phyloP scores from a whole-genome alignment of 2,797 vertebrate genomes.

The Rhabdophis nuchalis region DNA sequence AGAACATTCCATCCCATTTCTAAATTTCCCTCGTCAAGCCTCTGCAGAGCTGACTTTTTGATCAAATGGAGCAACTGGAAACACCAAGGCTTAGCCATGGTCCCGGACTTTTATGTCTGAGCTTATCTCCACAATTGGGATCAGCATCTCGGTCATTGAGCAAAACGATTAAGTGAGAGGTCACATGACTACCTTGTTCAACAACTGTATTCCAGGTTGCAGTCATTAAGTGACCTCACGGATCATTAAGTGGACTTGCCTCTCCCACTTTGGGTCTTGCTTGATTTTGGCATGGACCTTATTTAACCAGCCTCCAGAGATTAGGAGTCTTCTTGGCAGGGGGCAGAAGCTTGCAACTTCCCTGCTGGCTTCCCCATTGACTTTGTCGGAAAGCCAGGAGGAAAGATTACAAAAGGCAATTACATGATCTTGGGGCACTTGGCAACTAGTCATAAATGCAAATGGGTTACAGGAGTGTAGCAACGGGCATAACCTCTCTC shows the following conservation, averaged over 20 bases:
- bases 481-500: background rate
- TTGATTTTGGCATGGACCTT: background rate
- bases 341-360: background rate
- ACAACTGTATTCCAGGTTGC: background rate
- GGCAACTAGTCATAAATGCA: background rate
- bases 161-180: background rate
- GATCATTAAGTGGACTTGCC: background rate
- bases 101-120: background rate
- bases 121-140: background rate
- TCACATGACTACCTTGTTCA: background rate
- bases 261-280: background rate
- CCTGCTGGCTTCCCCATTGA: background rate
- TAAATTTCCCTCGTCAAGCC: background rate
- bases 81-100: background rate
- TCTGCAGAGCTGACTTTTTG: background rate
- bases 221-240: background rate
- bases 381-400: background rate
- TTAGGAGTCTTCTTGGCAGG: background rate
- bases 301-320: background rate
- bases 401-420: background rate
- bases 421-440: background rate
- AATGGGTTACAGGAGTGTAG: background rate
- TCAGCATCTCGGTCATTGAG: background rate
- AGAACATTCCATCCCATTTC: background rate
- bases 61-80: background rate